Evolutionary conservation across 2,113 vertebrate species (phyloP).

Genomic region (Datnioides undecimradiatus): DNA sequence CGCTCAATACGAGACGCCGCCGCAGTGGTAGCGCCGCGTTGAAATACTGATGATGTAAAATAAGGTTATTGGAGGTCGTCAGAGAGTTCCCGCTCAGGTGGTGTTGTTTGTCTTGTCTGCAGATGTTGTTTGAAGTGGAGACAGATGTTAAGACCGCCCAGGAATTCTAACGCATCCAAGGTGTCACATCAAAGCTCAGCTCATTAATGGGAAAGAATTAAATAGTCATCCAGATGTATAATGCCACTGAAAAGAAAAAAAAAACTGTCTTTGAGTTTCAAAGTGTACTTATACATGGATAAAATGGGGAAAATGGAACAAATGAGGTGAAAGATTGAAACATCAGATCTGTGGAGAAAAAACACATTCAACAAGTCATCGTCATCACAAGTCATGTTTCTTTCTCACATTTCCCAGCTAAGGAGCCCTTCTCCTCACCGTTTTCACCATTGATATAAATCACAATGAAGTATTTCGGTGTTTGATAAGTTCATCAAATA

Average conservation of each 20-base stretch:
- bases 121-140: constrained; percentile 74
- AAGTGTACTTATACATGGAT: background rate
- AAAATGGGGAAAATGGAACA: background rate
- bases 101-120: constrained; percentile 65
- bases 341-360: background rate
- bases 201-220: constrained; percentile 62
- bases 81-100: constrained; percentile 38
- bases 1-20: constrained; percentile 30
- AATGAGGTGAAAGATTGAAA: constrained; percentile 29
- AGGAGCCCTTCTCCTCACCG: background rate
- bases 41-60: constrained; percentile 55
- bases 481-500: constrained; percentile 73
- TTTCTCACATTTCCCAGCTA: background rate
- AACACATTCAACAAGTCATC: constrained; percentile 50
- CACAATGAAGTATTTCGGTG: constrained; percentile 61
- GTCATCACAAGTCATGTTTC: constrained; percentile 23
- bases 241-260: background rate
- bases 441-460: constrained; percentile 56
- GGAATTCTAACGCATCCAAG: constrained; percentile 60
- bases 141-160: constrained; percentile 82
- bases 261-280: background rate
- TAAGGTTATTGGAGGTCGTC: constrained; percentile 35
- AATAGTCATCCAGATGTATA: constrained; percentile 45
- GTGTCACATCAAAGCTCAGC: constrained; percentile 81
- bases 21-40: constrained; percentile 9